Evolutionary conservation across 1,140 invertebrate genomes (phyloP).

Genomic region (Drosophila pseudoananassae): DNA sequence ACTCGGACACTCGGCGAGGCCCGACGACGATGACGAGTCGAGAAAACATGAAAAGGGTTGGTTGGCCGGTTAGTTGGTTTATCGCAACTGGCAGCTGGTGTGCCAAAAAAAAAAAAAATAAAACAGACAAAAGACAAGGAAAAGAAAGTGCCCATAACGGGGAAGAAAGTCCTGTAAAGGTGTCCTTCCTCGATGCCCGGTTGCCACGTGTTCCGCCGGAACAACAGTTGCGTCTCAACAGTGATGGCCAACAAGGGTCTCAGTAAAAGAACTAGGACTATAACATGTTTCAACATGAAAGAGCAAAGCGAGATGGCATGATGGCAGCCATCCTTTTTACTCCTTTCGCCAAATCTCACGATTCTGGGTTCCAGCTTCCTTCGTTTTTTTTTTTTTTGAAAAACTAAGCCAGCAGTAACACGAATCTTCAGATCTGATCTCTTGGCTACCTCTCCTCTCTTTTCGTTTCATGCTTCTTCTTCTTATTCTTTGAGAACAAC

Average conservation of each 20-base stretch:
- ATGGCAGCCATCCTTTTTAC: slow-evolving; percentile 6
- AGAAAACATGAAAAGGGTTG: slow-evolving; percentile 55
- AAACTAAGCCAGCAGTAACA: slow-evolving; percentile 80
- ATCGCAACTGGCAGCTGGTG: slow-evolving; percentile 30
- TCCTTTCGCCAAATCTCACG: slow-evolving; percentile 1
- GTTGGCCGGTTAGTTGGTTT: slow-evolving; percentile 6
- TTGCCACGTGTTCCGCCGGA: slow-evolving; percentile 32
- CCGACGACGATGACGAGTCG: not conserved
- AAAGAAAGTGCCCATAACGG: slow-evolving; percentile 35
- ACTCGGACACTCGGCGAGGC: slow-evolving; percentile 17
- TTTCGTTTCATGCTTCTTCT: not conserved
- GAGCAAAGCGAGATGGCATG: not conserved
- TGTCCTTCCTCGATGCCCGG: not conserved
- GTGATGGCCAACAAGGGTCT: not conserved
- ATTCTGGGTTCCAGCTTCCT: slow-evolving; percentile 16
- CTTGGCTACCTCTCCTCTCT: slow-evolving; percentile 6
- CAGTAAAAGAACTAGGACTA: not conserved
- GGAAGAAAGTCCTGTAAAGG: slow-evolving; percentile 36
- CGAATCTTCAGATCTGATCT: slow-evolving; percentile 53
- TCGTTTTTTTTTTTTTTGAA: slow-evolving; percentile 52
- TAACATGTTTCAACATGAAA: too few species aligned
- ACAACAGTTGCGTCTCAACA: slow-evolving; percentile 12
- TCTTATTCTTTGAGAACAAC: not conserved
- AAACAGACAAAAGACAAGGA: not conserved
- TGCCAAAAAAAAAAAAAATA: slow-evolving; percentile 4